Evolutionary conservation across 1,140 invertebrate genomes (phyloP).

Genomic region (Zaprionus gabonicus): DNA sequence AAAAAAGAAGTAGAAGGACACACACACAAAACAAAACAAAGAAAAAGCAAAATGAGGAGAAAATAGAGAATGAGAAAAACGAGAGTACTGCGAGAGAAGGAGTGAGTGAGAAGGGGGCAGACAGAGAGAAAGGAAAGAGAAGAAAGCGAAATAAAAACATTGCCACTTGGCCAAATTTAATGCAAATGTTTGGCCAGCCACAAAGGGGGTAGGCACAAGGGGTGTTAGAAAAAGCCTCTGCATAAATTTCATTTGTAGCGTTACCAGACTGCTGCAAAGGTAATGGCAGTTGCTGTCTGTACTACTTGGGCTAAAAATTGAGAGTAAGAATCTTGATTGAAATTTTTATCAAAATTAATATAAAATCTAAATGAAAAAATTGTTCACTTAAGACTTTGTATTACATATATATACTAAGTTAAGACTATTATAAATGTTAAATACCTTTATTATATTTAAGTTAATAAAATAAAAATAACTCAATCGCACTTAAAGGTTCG

Average conservation of each 20-base stretch:
- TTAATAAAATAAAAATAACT: too few relatives aligned
- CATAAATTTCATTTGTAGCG: constrained; percentile 25
- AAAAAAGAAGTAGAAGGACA: constrained; percentile 1
- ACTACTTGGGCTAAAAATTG: not conserved
- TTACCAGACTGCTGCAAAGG: not conserved
- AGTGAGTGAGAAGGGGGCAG: constrained; percentile 2
- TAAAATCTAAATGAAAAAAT: too few relatives aligned
- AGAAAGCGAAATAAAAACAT: constrained; percentile 63
- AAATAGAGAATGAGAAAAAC: constrained; percentile 61
- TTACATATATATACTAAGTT: too few relatives aligned
- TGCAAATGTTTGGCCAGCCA: constrained; percentile 72
- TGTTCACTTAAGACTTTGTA: too few relatives aligned
- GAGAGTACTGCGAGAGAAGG: constrained; percentile 5
- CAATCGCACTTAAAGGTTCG: too few relatives aligned
- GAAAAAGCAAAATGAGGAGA: constrained; percentile 67
- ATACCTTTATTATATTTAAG: too few relatives aligned
- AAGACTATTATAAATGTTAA: too few relatives aligned
- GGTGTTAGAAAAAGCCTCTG: constrained; percentile 30
- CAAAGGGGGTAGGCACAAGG: constrained; percentile 17
- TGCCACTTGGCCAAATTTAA: constrained; percentile 78
- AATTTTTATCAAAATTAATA: too few relatives aligned
- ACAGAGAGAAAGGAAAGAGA: constrained; percentile 14
- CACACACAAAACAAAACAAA: constrained; percentile 23
- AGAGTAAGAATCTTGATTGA: too few relatives aligned
- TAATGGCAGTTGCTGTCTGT: not conserved